Evolutionary conservation across 2,888 invertebrate species (phyloP).

Genomic region (Orchestes rusci): DNA sequence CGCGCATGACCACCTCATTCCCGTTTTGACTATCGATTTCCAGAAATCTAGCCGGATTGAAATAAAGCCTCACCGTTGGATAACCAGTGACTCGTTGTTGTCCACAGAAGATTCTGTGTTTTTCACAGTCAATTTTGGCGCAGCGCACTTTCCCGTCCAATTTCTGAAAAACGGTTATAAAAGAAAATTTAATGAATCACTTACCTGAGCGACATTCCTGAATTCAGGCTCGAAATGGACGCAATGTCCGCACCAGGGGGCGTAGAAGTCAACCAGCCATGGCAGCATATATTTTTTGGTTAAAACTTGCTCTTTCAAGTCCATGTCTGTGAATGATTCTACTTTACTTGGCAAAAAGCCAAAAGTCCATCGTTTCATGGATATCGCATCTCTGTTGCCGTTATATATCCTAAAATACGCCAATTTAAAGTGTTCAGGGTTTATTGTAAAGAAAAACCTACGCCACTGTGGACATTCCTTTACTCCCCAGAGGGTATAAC

Average conservation of each 20-base stretch:
- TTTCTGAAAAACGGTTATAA: slow-evolving; percentile 34
- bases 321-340: slow-evolving; percentile 42
- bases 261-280: slow-evolving; percentile 61
- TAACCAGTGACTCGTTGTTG: slow-evolving; percentile 50
- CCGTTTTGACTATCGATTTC: slow-evolving; percentile 32
- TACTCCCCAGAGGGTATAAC: slow-evolving; percentile 54
- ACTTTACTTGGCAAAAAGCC: slow-evolving; percentile 56
- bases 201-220: slow-evolving; percentile 49
- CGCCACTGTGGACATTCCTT: slow-evolving; percentile 47
- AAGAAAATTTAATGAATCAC: not conserved
- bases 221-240: slow-evolving; percentile 62
- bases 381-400: slow-evolving; percentile 55
- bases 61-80: slow-evolving; percentile 52
- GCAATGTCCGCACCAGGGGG: slow-evolving; percentile 61
- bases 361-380: slow-evolving; percentile 57
- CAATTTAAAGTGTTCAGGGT: no score
- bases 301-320: slow-evolving; percentile 47
- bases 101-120: slow-evolving; percentile 47
- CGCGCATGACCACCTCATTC: slow-evolving; percentile 25
- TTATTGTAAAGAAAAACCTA: slow-evolving; percentile 39
- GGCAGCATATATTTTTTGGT: slow-evolving; percentile 40
- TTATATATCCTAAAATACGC: slow-evolving; percentile 47
- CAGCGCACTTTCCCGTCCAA: slow-evolving; percentile 50
- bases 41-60: slow-evolving; percentile 34
- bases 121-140: slow-evolving; percentile 62